A percentile compares a stretch with the other conserved stretches of the same genome.
phyloP scores from a whole-genome alignment of 2,113 vertebrate genomes.

The Amblyornis subalaris region DNA sequence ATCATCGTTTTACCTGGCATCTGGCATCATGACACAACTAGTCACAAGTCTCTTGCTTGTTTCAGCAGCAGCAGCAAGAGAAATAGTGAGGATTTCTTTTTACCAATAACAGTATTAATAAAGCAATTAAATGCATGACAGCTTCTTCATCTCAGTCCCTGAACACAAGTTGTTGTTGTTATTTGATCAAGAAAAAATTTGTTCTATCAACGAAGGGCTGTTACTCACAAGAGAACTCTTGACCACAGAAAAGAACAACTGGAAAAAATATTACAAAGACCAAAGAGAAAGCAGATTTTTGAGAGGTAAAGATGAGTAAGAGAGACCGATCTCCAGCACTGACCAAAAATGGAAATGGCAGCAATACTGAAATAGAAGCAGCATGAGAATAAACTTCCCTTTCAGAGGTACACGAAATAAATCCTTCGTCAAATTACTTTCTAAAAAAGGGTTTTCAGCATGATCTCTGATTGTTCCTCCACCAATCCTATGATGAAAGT shows the following conservation, averaged over 20 bases:
- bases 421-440: constrained; percentile 3
- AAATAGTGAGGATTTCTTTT: background rate
- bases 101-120: background rate
- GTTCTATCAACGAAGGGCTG: background rate
- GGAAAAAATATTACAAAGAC: background rate
- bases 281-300: background rate
- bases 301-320: constrained; percentile 30
- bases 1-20: background rate
- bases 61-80: background rate
- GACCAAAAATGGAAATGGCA: constrained; percentile 62
- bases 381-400: constrained; percentile 45
- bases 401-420: constrained; percentile 17
- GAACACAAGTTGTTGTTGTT: background rate
- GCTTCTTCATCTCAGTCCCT: background rate
- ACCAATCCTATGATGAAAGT: background rate
- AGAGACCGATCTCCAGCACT: background rate
- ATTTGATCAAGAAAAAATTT: background rate
- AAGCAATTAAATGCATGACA: background rate
- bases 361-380: constrained; percentile 52
- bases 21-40: background rate
- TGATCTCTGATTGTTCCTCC: background rate
- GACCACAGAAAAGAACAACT: background rate
- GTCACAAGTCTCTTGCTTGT: background rate
- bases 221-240: background rate
- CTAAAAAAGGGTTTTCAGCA: constrained; percentile 9